Conservation (phyloP, 2,888 invertebrate genomes). For the Agrotis clavis region DNA sequence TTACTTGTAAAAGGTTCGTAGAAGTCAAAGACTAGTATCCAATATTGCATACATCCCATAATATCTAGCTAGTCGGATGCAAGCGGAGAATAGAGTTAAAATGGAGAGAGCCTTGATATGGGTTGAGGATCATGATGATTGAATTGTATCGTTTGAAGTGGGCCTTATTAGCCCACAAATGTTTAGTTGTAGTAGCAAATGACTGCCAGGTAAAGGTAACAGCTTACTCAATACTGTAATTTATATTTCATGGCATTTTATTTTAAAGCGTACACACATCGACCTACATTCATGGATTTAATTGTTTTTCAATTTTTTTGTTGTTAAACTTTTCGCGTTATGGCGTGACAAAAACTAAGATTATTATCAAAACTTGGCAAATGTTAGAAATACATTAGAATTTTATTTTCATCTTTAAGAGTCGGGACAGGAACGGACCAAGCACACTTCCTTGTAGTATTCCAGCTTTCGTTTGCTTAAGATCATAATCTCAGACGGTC, state of each 20-base stretch:
- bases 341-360: neutral
- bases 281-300: conserved; percentile 38
- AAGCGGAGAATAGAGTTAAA: neutral
- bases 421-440: too few relatives aligned
- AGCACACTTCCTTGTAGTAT: neutral
- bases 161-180: neutral
- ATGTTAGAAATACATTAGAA: neutral
- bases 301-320: conserved; percentile 22
- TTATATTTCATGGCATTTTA: conserved; percentile 55
- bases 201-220: conserved; percentile 30
- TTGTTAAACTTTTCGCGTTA: conserved; percentile 31
- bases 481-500: neutral
- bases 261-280: conserved; percentile 43
- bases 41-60: too few relatives aligned
- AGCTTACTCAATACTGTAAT: conserved; percentile 57
- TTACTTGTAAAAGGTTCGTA: neutral
- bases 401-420: neutral
- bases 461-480: too few relatives aligned
- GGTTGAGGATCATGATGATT: neutral
- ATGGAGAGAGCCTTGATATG: too few relatives aligned
- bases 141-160: neutral
- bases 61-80: neutral
- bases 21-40: neutral
- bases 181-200: neutral
- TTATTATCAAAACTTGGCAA: neutral